phyloP scores from a whole-genome alignment of 2,113 vertebrate species.

The Daphoenositta chrysoptera region DNA sequence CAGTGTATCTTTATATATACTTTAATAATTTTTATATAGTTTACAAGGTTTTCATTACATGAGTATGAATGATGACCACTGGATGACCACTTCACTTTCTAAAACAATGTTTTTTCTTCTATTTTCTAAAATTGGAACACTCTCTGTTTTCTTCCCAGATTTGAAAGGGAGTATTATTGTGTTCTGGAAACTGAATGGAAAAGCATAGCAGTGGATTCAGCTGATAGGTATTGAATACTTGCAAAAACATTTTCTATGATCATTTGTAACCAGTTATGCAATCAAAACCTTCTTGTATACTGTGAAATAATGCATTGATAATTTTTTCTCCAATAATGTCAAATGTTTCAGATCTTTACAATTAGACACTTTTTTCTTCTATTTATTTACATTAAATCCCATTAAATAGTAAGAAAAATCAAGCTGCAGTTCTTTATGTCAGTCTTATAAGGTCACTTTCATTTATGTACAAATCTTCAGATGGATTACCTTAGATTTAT shows the following conservation, averaged over 20 bases:
- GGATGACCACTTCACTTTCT: background rate
- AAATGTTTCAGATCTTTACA: background rate
- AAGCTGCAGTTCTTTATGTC: background rate
- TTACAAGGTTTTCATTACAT: background rate
- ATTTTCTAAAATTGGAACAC: background rate
- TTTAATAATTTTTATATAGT: background rate
- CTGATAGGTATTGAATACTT: background rate
- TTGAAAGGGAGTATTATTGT: background rate
- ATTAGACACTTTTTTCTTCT: background rate
- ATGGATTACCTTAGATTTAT: constrained; percentile 23
- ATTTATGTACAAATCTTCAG: constrained; percentile 16
- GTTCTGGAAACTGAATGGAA: background rate
- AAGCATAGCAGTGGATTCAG: background rate
- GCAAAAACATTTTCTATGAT: background rate
- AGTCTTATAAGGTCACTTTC: constrained; percentile 15
- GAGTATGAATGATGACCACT: background rate
- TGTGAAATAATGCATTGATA: background rate
- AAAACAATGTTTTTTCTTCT: background rate
- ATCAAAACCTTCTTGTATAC: background rate
- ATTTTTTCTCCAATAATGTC: background rate
- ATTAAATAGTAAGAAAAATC: background rate
- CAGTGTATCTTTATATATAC: background rate
- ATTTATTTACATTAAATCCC: background rate
- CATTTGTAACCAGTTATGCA: background rate
- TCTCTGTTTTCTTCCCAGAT: background rate